Conservation (phyloP, 2,113 vertebrate species). For the Rhynchomys soricoides region DNA sequence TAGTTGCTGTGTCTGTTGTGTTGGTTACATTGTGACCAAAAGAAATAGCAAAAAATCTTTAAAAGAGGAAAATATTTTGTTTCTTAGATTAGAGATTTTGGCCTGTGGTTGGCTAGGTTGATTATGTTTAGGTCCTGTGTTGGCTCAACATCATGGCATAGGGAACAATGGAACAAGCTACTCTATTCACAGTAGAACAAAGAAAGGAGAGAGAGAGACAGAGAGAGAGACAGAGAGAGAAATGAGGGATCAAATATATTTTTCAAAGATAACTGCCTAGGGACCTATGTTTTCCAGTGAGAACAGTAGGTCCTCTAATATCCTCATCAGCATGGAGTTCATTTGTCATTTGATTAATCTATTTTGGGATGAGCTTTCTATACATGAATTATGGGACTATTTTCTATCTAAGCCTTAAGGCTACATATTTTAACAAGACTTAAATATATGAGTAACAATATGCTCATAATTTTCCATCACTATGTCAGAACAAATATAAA, state of each 20-base stretch:
- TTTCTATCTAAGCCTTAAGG: not conserved
- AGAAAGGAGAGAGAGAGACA: not conserved
- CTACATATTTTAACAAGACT: not conserved
- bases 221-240: too few species aligned
- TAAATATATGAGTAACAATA: not conserved
- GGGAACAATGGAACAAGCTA: too few species aligned
- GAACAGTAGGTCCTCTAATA: not conserved
- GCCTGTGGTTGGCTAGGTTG: too few species aligned
- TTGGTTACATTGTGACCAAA: not conserved
- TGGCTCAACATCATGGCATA: not conserved
- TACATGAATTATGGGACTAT: not conserved
- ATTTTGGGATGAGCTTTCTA: not conserved
- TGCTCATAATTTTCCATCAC: not conserved
- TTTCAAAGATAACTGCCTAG: not conserved
- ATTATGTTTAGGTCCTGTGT: not conserved
- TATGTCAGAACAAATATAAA: not conserved
- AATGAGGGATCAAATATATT: too few species aligned
- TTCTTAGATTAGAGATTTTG: not conserved
- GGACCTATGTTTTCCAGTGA: not conserved
- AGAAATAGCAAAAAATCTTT: not conserved
- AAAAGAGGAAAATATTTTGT: not conserved
- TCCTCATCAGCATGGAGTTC: not conserved
- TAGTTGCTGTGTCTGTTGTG: not conserved
- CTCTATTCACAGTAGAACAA: not conserved
- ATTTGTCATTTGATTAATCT: not conserved